These are phyloP conservation scores for Axea sp. DNA, from an alignment of 2,888 invertebrate genomes.

Conservation along the genomic window DNA sequence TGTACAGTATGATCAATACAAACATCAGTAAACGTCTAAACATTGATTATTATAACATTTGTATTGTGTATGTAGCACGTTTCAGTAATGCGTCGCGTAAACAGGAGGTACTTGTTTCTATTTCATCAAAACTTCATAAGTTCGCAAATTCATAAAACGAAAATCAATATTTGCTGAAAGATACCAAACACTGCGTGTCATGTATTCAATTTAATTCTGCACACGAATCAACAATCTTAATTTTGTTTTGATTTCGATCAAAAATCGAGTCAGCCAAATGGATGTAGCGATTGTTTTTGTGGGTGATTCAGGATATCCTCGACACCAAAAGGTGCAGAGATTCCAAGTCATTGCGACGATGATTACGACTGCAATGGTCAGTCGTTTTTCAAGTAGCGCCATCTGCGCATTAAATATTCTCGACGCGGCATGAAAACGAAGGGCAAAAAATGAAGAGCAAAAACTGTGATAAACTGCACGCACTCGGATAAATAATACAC, in stretches of 20 bases:
- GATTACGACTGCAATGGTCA: conserved; percentile 60
- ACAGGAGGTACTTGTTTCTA: conserved; percentile 10
- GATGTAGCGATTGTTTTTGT: too few relatives aligned
- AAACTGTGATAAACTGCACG: conserved; percentile 42
- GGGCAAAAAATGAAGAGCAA: conserved; percentile 21
- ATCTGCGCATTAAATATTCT: conserved; percentile 59
- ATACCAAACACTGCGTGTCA: conserved; percentile 35
- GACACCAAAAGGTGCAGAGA: conserved; percentile 27
- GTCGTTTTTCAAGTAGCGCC: conserved; percentile 60
- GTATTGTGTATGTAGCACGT: conserved; percentile 37
- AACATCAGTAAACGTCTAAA: conserved; percentile 13
- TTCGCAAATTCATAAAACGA: conserved; percentile 27
- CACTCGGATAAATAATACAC: conserved; percentile 50
- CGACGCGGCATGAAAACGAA: conserved; percentile 19
- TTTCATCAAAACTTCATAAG: conserved; percentile 43
- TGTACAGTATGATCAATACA: conserved; percentile 26
- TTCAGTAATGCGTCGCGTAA: conserved; percentile 35
- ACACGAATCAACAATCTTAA: conserved; percentile 29
- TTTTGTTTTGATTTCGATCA: conserved; percentile 36
- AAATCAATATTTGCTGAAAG: conserved; percentile 35
- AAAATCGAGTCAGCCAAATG: conserved; percentile 28
- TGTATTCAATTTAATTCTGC: conserved; percentile 6
- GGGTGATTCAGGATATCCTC: too few relatives aligned
- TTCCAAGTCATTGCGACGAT: conserved; percentile 35
- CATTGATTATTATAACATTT: conserved; percentile 50